Evolutionary conservation across 2,888 invertebrate species (phyloP), one percentile per base, ranked within the genome.

Genomic region (Anoncus sp.): DNA sequence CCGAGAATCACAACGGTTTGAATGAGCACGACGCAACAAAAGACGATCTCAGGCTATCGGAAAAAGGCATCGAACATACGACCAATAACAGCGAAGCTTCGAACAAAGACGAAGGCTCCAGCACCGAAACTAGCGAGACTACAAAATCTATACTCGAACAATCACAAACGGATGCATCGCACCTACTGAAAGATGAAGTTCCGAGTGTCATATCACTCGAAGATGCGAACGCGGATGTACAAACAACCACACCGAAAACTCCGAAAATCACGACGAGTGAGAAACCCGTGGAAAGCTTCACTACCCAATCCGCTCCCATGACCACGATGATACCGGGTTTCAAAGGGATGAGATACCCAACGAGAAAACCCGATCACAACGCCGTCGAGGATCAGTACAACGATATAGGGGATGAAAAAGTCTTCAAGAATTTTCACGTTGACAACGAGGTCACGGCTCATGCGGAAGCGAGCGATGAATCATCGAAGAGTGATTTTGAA

Each of bases 311-410:
- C 18, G 24, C 22, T 7, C 12, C 72, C 14, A 45, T 75, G 14
- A 78, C 59, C 5, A 78, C 80, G 1, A 74, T 40, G 22, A 62
- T 66, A 38, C 51, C 71, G 0, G 31, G 1, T n/a, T 22, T 45
- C 18, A 70, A 67, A 1, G 27, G 14, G 1, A 53, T 22, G 0
- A 20, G 43, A 7, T 71, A 75, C n/a, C 47, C 18, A 12, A 35
- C 67, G 3, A 84, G 79, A 20, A 88, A 87, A 69, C 72, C 82
- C 3, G 87, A 87, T 57, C 87, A 87, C 53, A 88, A 87, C 53
- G 83, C 83, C 2, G 81, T 87, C 3, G 90, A 91, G 82, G 90
- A 91, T 80, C 88, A 85, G 63, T 89, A 91, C 65, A 91, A 91
- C 27, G 90, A 90, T 70, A 91, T 91, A 67, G 81, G 75, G 0